Evolutionary conservation across 2,888 invertebrate genomes (phyloP), one percentile per base, ranked within the genome.

Genomic region (Lagria hirta): DNA sequence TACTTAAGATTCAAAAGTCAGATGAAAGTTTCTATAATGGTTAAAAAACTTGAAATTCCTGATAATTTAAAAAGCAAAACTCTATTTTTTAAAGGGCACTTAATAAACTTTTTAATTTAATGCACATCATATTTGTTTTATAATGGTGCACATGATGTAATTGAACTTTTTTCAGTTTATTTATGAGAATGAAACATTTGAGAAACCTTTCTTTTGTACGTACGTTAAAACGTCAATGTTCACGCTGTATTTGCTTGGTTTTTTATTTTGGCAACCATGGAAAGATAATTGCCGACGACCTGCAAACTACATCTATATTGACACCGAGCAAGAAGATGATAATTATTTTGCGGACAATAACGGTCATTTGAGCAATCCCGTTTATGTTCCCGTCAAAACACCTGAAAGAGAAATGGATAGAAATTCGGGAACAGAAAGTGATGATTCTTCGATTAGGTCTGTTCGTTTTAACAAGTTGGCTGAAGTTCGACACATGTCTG

Each of bases 181-280:
- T 51, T 91, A 91, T 69, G 78, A 79, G 61, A 85, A 91, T 73
- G 87, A 88, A 66, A 80, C 88, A 46, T 89, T 86, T 66, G 84
- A 92, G 64, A 92, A 96, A 66, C 97, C 98, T 32, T 97, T 96
- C 74, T 92, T 98, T 73, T 88, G 88, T 61, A 94, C 96, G 11
- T 98, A 97, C 72, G 78, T 95, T 48, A 94, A 96, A 73, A 94
- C 94, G 43, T 93, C 92, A 20, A 83, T 97, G 82, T 91, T 98
- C 63, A 85, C 90, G 44, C 75, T 97, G 51, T 98, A 97, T 73
- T 78, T 98, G 55, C 71, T 93, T 60, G 88, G 95, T 24, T 83
- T 95, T 62, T 82, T 93, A 57, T 84, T 94, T 59, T 88, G 90
- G 78, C 86, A 89, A 50, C 89, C 94, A 3, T 93, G 95, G 84